Conservation (phyloP, 2,888 invertebrate genomes). For the Thelaira solivaga region DNA sequence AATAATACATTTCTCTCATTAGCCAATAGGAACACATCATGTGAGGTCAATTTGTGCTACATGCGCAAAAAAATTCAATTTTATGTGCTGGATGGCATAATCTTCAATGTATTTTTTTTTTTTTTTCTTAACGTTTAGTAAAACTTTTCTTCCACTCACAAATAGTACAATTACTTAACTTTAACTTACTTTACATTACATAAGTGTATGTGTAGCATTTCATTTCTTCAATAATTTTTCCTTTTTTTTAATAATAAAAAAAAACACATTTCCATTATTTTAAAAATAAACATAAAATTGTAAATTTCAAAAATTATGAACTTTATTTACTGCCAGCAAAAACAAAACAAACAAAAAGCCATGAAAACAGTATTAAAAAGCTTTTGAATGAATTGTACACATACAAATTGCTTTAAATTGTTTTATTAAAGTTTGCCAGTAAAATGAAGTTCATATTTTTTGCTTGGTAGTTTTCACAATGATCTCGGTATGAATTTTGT, state of each 20-base stretch:
- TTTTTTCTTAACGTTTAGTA: background rate
- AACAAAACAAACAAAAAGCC: background rate
- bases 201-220: too few species aligned
- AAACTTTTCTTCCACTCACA: conserved; percentile 36
- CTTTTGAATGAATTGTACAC: background rate
- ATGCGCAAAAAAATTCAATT: too few species aligned
- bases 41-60: too few species aligned
- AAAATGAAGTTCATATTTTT: conserved; percentile 60
- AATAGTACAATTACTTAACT: conserved; percentile 57
- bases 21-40: too few species aligned
- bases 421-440: background rate
- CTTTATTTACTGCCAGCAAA: conserved; percentile 15
- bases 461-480: conserved; percentile 75
- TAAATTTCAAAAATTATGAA: conserved; percentile 60
- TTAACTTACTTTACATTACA: conserved; percentile 31
- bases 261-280: conserved; percentile 60
- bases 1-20: too few species aligned
- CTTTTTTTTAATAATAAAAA: background rate
- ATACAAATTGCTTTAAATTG: conserved; percentile 17
- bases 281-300: conserved; percentile 59
- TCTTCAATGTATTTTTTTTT: too few species aligned
- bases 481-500: conserved; percentile 75
- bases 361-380: background rate
- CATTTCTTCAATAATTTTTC: conserved; percentile 3
- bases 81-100: too few species aligned